Conservation (phyloP, 2,113 vertebrate species). For the Thryonomys swinderianus region DNA sequence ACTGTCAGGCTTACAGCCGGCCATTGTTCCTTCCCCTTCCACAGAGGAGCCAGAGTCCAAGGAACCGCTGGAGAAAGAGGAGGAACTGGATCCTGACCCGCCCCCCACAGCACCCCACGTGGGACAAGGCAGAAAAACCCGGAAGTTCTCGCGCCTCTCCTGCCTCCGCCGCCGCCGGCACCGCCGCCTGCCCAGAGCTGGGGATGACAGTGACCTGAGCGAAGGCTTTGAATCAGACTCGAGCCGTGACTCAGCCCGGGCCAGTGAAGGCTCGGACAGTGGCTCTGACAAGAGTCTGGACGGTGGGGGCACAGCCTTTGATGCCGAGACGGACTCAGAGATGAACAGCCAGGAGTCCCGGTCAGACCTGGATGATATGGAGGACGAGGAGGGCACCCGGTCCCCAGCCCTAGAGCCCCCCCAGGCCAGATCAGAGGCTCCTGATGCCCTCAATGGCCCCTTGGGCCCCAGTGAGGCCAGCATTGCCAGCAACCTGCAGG, state of each 20-base stretch:
- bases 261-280: conserved; percentile 94
- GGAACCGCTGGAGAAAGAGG: conserved; percentile 86
- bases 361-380: conserved; percentile 97
- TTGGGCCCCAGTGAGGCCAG: conserved; percentile 88
- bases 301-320: conserved; percentile 95
- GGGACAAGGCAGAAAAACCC: conserved; percentile 86
- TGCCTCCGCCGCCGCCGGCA: conserved; percentile 90
- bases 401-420: conserved; percentile 54
- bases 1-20: not conserved
- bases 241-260: conserved; percentile 86
- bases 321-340: conserved; percentile 96
- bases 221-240: conserved; percentile 95
- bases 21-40: not conserved
- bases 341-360: conserved; percentile 99
- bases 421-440: conserved; percentile 75
- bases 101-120: conserved; percentile 56
- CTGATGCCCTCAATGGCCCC: conserved; percentile 83
- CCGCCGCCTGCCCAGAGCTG: conserved; percentile 89
- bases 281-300: conserved; percentile 92
- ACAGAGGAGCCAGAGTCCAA: conserved; percentile 91
- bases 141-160: conserved; percentile 94
- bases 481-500: conserved; percentile 98
- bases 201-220: conserved; percentile 96
- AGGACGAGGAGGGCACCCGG: conserved; percentile 86
- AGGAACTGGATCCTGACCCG: conserved; percentile 66